These are phyloP conservation scores for Standfussiana lucernea DNA, from an alignment of 2,888 invertebrate species.

Conservation along the genomic window DNA sequence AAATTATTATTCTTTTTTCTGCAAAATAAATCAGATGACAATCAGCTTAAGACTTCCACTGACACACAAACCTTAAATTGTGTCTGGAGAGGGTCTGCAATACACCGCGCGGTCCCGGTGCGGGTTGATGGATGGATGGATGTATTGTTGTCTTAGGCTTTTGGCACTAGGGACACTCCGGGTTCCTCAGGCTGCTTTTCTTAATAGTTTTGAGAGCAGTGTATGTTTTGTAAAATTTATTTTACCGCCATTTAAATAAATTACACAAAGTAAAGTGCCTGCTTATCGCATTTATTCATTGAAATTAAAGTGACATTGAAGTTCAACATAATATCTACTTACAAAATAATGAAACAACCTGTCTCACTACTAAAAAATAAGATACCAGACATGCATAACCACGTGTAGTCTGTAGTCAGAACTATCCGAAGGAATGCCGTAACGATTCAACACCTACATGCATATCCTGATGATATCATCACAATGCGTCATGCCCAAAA, in stretches of 20 bases:
- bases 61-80: too few relatives aligned
- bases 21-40: not conserved
- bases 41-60: not conserved
- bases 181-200: not conserved
- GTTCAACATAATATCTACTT: too few relatives aligned
- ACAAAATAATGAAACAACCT: not conserved
- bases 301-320: too few relatives aligned
- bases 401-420: constrained; percentile 42
- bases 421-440: constrained; percentile 49
- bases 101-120: not conserved
- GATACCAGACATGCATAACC: constrained; percentile 31
- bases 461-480: constrained; percentile 63
- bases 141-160: not conserved
- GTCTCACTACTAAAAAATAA: constrained; percentile 7
- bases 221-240: too few relatives aligned
- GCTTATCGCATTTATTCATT: too few relatives aligned
- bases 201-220: not conserved
- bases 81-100: not conserved
- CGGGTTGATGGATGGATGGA: not conserved
- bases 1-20: not conserved
- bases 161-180: not conserved
- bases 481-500: constrained; percentile 51
- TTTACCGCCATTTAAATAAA: not conserved
- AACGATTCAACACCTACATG: constrained; percentile 62
- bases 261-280: not conserved